Evolutionary conservation across 2,113 vertebrate genomes (phyloP).

Genomic region (Numida meleagris): DNA sequence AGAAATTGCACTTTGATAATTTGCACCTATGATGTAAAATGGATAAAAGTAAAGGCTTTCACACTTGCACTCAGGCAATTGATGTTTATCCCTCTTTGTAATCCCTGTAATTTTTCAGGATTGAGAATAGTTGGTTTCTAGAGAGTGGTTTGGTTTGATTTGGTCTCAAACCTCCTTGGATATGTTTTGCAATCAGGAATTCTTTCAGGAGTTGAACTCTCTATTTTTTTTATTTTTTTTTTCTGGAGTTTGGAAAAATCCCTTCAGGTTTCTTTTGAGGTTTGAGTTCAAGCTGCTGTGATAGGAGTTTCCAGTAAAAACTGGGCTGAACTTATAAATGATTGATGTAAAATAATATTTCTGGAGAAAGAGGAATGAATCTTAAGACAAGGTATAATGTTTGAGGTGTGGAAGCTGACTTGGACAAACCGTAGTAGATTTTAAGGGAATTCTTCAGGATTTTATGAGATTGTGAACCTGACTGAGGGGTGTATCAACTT

Average conservation of each 20-base stretch:
- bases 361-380: not conserved
- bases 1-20: slow-evolving; percentile 58
- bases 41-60: slow-evolving; percentile 3
- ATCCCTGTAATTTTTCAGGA: not conserved
- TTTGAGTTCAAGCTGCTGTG: not conserved
- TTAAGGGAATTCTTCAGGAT: not conserved
- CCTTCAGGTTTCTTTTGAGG: not conserved
- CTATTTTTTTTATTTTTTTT: not conserved
- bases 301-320: not conserved
- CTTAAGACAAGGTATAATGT: not conserved
- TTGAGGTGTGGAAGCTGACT: not conserved
- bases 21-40: slow-evolving; percentile 25
- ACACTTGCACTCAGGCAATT: not conserved
- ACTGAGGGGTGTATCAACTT: not conserved
- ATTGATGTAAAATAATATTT: not conserved
- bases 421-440: not conserved
- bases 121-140: not conserved
- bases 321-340: not conserved
- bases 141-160: not conserved
- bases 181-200: not conserved
- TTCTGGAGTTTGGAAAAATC: not conserved
- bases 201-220: not conserved
- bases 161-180: not conserved
- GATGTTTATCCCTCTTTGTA: not conserved
- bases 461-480: not conserved